These are phyloP conservation scores for Rhysida immarginata DNA, from an alignment of 1,140 invertebrate species.

Conservation along the genomic window DNA sequence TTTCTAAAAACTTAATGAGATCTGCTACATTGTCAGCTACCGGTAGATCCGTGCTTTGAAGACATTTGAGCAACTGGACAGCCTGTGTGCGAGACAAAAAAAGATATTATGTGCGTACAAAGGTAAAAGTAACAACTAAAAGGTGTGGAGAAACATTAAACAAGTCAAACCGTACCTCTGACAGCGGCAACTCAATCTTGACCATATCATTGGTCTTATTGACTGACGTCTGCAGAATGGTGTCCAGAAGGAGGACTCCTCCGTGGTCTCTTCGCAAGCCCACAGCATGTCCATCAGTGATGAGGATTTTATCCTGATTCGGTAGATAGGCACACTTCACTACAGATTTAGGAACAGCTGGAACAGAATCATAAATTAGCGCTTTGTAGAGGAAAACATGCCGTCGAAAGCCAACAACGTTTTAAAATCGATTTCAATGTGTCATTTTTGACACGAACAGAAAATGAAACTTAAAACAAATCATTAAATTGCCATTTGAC, in stretches of 20 bases:
- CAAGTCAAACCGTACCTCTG: conserved; percentile 67
- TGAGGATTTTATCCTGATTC: conserved; percentile 60
- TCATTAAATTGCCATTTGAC: too few relatives aligned
- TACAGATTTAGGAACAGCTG: conserved; percentile 37
- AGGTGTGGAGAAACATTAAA: too few relatives aligned
- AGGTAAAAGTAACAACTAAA: too few relatives aligned
- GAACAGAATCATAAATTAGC: too few relatives aligned
- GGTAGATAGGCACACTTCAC: conserved; percentile 54
- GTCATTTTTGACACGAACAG: too few relatives aligned
- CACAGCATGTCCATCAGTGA: conserved; percentile 60
- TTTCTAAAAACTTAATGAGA: conserved; percentile 57
- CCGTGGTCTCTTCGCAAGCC: conserved; percentile 75
- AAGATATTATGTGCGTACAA: too few relatives aligned
- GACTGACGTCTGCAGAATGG: conserved; percentile 65
- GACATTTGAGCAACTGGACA: conserved; percentile 59
- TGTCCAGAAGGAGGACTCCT: conserved; percentile 71
- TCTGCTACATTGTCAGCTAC: conserved; percentile 56
- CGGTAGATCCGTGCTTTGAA: conserved; percentile 49
- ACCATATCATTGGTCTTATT: conserved; percentile 49
- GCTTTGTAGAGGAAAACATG: too few relatives aligned
- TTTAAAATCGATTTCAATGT: too few relatives aligned
- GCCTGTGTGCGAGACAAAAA: too few relatives aligned
- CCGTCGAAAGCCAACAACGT: too few relatives aligned
- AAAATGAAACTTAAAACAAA: too few relatives aligned
- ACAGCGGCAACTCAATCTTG: conserved; percentile 64